These are phyloP conservation scores for Heliconius ethilla DNA, from an alignment of 2,888 invertebrate species.

Conservation along the genomic window DNA sequence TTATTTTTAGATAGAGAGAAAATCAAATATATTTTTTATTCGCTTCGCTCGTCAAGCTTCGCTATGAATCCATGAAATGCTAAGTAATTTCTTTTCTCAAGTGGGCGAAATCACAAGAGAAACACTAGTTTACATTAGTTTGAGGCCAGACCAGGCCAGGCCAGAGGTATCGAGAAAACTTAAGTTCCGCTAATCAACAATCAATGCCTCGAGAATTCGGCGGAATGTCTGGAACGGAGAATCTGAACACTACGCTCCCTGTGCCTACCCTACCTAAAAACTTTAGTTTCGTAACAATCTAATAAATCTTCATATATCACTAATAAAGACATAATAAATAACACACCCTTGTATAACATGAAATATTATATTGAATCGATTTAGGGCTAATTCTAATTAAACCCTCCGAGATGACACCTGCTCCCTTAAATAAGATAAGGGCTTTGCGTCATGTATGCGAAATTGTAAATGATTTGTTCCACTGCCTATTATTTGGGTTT, in stretches of 20 bases:
- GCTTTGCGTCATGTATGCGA: constrained; percentile 37
- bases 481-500: constrained; percentile 14
- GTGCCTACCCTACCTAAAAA: too few species aligned
- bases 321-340: constrained; percentile 11
- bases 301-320: constrained; percentile 1
- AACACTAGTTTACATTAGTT: too few species aligned
- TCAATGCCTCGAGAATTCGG: too few species aligned
- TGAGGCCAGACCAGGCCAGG: too few species aligned
- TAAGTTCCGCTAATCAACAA: too few species aligned
- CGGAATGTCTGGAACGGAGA: too few species aligned
- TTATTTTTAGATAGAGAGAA: neutral
- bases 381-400: constrained; percentile 47
- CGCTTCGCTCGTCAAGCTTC: too few species aligned
- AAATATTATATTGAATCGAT: constrained; percentile 44
- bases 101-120: too few species aligned
- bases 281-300: neutral
- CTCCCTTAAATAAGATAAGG: constrained; percentile 46
- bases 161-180: too few species aligned
- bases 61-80: too few species aligned
- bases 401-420: constrained; percentile 48
- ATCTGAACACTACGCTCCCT: too few species aligned
- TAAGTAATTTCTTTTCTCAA: too few species aligned
- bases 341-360: constrained; percentile 32
- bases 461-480: constrained; percentile 37
- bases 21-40: neutral